Conservation (phyloP, 2,113 vertebrate species). For the Phainopepla nitens region DNA sequence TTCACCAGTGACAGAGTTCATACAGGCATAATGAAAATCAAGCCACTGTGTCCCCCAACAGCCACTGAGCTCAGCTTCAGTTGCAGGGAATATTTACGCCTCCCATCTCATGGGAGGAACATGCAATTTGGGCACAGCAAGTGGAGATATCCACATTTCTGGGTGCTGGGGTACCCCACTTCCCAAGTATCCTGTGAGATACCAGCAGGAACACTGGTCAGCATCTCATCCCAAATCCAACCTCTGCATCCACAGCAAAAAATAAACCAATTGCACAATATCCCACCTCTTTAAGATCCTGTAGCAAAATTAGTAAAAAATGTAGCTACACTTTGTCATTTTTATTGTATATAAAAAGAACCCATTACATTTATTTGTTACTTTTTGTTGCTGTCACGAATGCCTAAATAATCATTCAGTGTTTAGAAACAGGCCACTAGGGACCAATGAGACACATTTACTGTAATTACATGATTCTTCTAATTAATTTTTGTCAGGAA, state of each 20-base stretch:
- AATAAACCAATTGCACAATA: not conserved
- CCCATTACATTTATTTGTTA: conserved; percentile 56
- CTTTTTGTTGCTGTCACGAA: conserved; percentile 48
- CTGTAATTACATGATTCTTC: conserved; percentile 64
- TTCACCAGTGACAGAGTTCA: not conserved
- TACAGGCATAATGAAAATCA: not conserved
- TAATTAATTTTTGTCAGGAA: conserved; percentile 69
- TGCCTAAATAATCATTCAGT: conserved; percentile 57
- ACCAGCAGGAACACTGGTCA: not conserved
- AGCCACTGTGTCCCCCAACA: rapidly evolving
- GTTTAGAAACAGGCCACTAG: conserved; percentile 61
- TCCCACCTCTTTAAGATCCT: not conserved
- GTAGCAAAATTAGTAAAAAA: conserved; percentile 17
- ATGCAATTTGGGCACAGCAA: not conserved
- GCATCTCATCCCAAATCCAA: not conserved
- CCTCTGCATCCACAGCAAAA: not conserved
- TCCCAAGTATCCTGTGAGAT: not conserved
- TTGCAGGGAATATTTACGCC: not conserved
- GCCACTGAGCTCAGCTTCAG: not conserved
- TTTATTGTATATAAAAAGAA: conserved; percentile 36
- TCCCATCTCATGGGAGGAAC: not conserved
- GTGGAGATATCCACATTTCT: not conserved
- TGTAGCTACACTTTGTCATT: not conserved
- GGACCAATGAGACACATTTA: conserved; percentile 57
- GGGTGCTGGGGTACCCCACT: not conserved